Base-by-base conservation (phyloP, 2,888 invertebrate genomes). In the Diploptera punctata region DNA sequence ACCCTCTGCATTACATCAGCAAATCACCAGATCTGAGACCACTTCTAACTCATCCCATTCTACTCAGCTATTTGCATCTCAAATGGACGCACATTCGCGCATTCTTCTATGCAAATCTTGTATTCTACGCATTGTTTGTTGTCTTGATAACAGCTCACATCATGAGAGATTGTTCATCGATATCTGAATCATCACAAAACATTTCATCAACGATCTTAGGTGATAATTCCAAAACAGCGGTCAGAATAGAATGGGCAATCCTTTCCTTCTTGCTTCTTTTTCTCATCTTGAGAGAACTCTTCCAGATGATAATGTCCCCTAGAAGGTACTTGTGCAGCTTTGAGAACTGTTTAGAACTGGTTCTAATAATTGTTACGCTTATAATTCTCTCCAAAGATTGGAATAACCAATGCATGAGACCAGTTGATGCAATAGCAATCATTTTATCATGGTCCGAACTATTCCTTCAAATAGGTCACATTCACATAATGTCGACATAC, bases 401-500 rank as follows among this genome's bases (percentile, higher is more conserved):
- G 52, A 3, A n/a, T 24, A 18, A 19, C 4, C 43, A 29, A 16
- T 26, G 19, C 19, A 85, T 86, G 4, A 87, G 88, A 76, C 89
- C 90, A 77, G 79, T 93, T 9, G 90, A 92, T 0, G 91, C 93
- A 0, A 82, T 92, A 21, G 90, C 91, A 0, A 91, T 94, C 75
- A 82, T 95, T 26, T 80, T 94, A 62, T 90, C 93, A 2, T 91
- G 94, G 54, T 87, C 91, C 76, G 93, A 94, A 81, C 82, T 94
- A 67, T 89, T 94, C 9, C 82, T 94, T 10, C 65, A 43, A 3
- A 89, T 94, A 49, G 93, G 94, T 0, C 92, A 93, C 75, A 90
- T 93, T 80, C 94, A 94, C 0, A 87, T 88, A 5, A 84, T 93
- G 76, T 93, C 94, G 2, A 94, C 93, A 13, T 90, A 93, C 77